Evolutionary conservation across 2,113 vertebrate genomes (phyloP).

Genomic region (Echinops telfairi): DNA sequence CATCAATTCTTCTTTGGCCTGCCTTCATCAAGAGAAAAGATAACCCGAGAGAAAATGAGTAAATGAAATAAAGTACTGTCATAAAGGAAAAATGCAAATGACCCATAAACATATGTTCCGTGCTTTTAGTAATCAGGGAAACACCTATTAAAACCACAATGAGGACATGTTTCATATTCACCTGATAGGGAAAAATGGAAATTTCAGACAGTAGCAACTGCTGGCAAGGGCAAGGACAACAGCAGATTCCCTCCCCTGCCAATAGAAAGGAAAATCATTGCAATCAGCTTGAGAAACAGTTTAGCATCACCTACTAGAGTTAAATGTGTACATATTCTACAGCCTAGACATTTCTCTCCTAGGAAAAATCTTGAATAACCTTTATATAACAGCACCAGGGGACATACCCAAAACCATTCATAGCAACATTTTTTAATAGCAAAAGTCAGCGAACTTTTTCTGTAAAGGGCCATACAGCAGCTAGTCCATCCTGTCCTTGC

Average conservation of each 20-base stretch:
- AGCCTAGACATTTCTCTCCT: background rate
- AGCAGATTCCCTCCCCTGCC: background rate
- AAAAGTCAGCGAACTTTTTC: background rate
- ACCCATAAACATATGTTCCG: background rate
- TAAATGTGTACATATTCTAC: background rate
- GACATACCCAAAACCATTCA: background rate
- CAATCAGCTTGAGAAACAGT: background rate
- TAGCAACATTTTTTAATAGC: background rate
- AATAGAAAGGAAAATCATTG: background rate
- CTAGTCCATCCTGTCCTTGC: background rate
- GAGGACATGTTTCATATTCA: background rate
- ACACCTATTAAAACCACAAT: background rate
- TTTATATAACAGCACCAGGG: background rate
- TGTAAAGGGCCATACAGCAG: background rate
- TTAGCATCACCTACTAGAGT: background rate
- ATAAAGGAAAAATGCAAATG: background rate
- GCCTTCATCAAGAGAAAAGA: constrained; percentile 18
- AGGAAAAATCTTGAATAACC: background rate
- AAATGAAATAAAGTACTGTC: background rate
- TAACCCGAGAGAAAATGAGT: background rate
- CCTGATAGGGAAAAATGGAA: background rate
- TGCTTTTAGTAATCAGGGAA: background rate
- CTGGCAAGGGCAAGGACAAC: background rate
- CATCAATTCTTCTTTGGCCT: background rate
- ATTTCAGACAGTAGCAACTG: background rate